Evolutionary conservation across 2,797 vertebrate genomes (phyloP), one percentile per base, ranked within the genome.

Genomic region (Thaleichthys pacificus): DNA sequence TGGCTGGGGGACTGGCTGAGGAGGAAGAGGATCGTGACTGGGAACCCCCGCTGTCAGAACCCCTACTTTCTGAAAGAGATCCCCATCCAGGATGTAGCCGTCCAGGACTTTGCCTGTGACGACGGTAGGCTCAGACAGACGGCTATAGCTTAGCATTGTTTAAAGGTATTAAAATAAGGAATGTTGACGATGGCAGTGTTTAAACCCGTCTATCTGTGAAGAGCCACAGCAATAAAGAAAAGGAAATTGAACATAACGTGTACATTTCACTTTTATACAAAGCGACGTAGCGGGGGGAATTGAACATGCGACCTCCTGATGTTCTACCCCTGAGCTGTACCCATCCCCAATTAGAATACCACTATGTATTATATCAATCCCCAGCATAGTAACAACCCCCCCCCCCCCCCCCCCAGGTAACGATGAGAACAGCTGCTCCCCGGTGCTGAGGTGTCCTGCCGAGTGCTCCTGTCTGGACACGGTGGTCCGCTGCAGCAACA

Each of bases 41-140:
- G 97, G 68, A 99, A 99, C 84, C 97, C 97, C 70, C 95, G 97
- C n/a, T 99, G 97, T 86, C 97, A 98, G 84, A 98, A 91, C 49
- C 97, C 97, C 0, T 99, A 98, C 80, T 99, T 99, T 86, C 92
- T 99, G 63, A 98, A 98, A 77, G 97, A 99, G 88, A 99, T 99
- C 78, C 97, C 97, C 38, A 98, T 99, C 74, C 97, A 98, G 84
- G 97, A 99, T 17, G 97, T 99, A 15, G 97, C 97, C 42, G 94
- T 96, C 73, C 97, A 98, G 82, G 97, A 99, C 89, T 99, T 99
- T 80, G 96, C 96, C 1, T 99, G 97, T 15, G 97, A 99, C 80
- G 97, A 99, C 0, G 97, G 97, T 98, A 88, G 89, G 24, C 51
- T 56, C 17, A 8, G 42, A 14, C 35, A 11, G 35, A 38, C 42